These are phyloP conservation scores for Cybosia mesomella DNA, from an alignment of 2,888 invertebrate species.

Conservation along the genomic window DNA sequence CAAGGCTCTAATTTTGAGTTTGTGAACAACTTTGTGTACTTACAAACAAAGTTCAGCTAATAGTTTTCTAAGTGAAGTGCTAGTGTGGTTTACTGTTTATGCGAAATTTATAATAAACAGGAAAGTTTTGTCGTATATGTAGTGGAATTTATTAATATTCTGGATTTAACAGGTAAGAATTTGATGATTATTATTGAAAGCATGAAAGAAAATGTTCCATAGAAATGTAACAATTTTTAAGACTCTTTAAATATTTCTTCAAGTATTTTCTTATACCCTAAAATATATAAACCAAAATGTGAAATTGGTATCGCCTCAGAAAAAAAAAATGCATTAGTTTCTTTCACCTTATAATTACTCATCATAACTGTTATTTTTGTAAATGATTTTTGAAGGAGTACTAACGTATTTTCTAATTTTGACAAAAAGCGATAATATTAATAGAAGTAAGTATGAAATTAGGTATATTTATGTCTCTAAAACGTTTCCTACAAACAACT, in stretches of 20 bases:
- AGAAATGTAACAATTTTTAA: background rate
- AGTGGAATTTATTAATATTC: constrained; percentile 37
- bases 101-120: constrained; percentile 48
- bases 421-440: too few species aligned
- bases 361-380: background rate
- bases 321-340: background rate
- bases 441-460: background rate
- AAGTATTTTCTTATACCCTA: background rate
- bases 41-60: constrained; percentile 44
- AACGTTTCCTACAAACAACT: background rate
- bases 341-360: background rate
- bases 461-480: background rate
- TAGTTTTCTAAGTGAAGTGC: constrained; percentile 51
- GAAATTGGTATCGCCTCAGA: background rate
- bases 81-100: constrained; percentile 47
- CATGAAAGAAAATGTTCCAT: background rate
- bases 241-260: background rate
- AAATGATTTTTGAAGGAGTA: background rate
- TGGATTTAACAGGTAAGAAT: constrained; percentile 51
- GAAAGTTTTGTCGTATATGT: constrained; percentile 23
- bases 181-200: background rate
- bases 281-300: background rate
- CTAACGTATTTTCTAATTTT: too few species aligned
- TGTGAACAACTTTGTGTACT: constrained; percentile 50
- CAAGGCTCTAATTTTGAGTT: constrained; percentile 37